Percentiles rank a stretch among this genome's conserved stretches.
phyloP scores from a whole-genome alignment of 1,140 invertebrate genomes.

The Andrena cerasifolii region DNA sequence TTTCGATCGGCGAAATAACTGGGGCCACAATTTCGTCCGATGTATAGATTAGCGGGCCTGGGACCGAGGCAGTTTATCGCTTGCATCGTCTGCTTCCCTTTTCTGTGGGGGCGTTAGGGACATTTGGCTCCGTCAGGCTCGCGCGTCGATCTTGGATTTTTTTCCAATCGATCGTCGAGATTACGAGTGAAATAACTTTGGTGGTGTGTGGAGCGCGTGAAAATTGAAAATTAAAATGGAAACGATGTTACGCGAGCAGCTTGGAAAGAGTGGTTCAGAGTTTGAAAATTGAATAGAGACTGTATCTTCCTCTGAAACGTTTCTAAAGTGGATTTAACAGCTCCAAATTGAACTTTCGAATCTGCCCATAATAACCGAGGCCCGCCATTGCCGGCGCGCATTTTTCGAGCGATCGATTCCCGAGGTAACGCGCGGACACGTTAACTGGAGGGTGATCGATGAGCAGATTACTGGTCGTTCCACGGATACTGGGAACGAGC shows the following conservation, averaged over 20 bases:
- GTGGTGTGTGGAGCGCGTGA: neutral
- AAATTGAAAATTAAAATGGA: conserved; percentile 46
- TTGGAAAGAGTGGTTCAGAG: too few species aligned
- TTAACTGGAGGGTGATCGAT: conserved; percentile 64
- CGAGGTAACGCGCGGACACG: conserved; percentile 52
- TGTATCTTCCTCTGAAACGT: too few species aligned
- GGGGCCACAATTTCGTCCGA: conserved; percentile 50
- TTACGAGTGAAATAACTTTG: conserved; percentile 19
- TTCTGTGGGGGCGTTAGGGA: neutral
- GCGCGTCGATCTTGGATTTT: conserved; percentile 46
- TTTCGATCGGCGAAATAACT: conserved; percentile 44
- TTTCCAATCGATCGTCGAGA: too few species aligned
- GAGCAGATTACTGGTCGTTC: conserved; percentile 51
- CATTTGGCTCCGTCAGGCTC: neutral
- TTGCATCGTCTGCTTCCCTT: neutral
- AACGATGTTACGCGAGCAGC: neutral
- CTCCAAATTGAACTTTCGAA: too few species aligned
- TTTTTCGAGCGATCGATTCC: conserved; percentile 15
- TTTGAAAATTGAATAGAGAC: too few species aligned
- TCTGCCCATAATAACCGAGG: neutral
- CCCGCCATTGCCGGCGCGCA: neutral
- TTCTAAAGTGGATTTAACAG: too few species aligned
- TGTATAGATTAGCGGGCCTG: conserved; percentile 23
- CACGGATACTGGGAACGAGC: conserved; percentile 50
- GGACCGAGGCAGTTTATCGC: neutral